Base-by-base conservation (phyloP, 2,888 invertebrate genomes). In the Pachymerium ferrugineum region DNA sequence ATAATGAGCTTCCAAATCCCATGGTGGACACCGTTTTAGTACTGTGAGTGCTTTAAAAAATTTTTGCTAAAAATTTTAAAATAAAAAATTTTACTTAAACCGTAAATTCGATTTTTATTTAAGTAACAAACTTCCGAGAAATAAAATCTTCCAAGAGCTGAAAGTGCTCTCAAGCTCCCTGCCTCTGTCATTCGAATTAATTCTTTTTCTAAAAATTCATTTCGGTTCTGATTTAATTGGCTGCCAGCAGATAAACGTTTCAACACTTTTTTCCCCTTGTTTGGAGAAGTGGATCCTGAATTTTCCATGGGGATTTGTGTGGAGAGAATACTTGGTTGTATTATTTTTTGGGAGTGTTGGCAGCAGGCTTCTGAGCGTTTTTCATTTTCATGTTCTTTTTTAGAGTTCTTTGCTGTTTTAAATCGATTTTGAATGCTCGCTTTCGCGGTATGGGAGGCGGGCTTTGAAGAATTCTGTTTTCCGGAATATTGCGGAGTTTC, bases 1-100 rank as follows among this genome's bases (percentile, higher is more conserved):
- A 47, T 72, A 72, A 14, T 72, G 72, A 25, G 72, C 72, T 47
- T 72, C 47, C 28, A 38, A 47, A 72, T 72, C 72, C 72, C 72
- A 72, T 12, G 14, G 10, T 3, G 72, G 72, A 38, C 72, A 72
- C 14, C 28, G 38, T n/a, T 29, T 72, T 19, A 72, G 29, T 25
- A 47, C 25, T 3, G 25, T 35, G 12, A 25, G 31, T n/a, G 70
- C 70, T 16, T 70, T 31, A 22, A 14, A 25, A 70, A 70, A 70
- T 19, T 70, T 33, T 70, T 70, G 29, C 70, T 70, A 54, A n/a
- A n/a, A n/a, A 22, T 22, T 5, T 4, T 14, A 38, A 6, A 31
- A 35, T 31, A 16, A 19, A 35, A 70, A 70, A 35, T n/a, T 3
- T 6, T 10, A 70, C 3, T 6, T 68, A 6, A 4, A 25, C 5